phyloP scores from a whole-genome alignment of 1,140 invertebrate species.

The Drosophila nasuta region DNA sequence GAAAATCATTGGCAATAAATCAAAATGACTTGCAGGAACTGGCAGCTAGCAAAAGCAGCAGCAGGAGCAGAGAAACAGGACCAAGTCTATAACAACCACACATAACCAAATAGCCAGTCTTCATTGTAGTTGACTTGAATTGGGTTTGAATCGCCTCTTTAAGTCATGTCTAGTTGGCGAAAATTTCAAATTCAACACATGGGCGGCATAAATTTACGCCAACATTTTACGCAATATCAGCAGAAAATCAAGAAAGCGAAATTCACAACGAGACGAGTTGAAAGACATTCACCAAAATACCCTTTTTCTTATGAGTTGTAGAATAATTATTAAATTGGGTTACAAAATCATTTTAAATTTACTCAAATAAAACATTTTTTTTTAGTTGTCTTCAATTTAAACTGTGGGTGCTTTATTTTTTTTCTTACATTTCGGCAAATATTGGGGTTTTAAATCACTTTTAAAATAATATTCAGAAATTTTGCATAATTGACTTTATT shows the following conservation, averaged over 20 bases:
- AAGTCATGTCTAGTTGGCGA: slow-evolving; percentile 33
- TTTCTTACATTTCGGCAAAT: no score
- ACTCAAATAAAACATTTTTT: neutral
- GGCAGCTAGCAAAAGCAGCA: slow-evolving; percentile 36
- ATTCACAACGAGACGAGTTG: neutral
- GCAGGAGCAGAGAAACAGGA: slow-evolving; percentile 27
- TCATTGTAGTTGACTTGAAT: slow-evolving; percentile 47
- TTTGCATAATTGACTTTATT: no score
- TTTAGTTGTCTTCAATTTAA: neutral
- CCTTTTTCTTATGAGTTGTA: slow-evolving; percentile 1
- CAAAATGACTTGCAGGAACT: slow-evolving; percentile 81
- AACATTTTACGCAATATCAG: slow-evolving; percentile 74
- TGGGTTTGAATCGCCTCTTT: slow-evolving; percentile 38
- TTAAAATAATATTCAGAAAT: no score
- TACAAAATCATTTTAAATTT: no score
- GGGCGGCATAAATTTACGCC: slow-evolving; percentile 72
- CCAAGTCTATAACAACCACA: slow-evolving; percentile 26
- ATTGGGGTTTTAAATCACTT: no score
- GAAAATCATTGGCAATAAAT: slow-evolving; percentile 84
- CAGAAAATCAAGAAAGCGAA: slow-evolving; percentile 51
- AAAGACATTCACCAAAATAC: slow-evolving; percentile 9
- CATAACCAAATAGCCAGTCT: slow-evolving; percentile 26
- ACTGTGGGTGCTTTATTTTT: no score
- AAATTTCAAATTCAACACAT: slow-evolving; percentile 76
- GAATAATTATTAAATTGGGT: neutral